Evolutionary conservation across 2,113 vertebrate genomes (phyloP), one percentile per base, ranked within the genome.

Genomic region (Menidia beryllina): DNA sequence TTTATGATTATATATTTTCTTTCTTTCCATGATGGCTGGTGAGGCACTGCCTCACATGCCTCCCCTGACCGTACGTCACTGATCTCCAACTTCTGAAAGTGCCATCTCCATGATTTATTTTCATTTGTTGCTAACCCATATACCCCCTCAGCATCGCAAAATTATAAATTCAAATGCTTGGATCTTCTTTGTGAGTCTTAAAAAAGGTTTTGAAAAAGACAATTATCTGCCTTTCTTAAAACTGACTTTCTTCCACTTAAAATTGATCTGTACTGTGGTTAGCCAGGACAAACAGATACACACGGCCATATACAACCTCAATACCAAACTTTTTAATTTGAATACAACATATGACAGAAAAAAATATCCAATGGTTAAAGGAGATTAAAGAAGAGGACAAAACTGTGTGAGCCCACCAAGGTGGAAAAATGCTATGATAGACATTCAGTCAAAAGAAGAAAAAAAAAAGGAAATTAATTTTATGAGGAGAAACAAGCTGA

Each of bases 181-280:
- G 70, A 56, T 76, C 45, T 65, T 60, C 66, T 82, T 63, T 80
- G 39, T 53, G 49, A 14, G 4, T 23, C 21, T 54, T 39, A 64
- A 23, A 49, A 49, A 25, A 64, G 9, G n/a, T n/a, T n/a, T n/a
- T n/a, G n/a, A n/a, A n/a, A n/a, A n/a, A n/a, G n/a, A n/a, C n/a
- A n/a, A n/a, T 65, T 73, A 36, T 54, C 65, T 48, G 67, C 58
- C 45, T 49, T 45, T 50, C 63, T 58, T 78, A 82, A 77, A 83
- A 87, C 80, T 87, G 77, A 62, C 76, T 57, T 75, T 76, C 39
- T 54, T 55, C 21, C 69, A 79, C 55, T 86, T 89, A 89, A 91
- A 88, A 23, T 39, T 82, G 39, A 86, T 89, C 84, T 50, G 66
- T 61, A 75, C 73, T 52, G 63, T 27, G 82, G 77, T 59, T 62